Evolutionary conservation across 2,888 invertebrate genomes (phyloP).

Genomic region (Brachypterus glaber): DNA sequence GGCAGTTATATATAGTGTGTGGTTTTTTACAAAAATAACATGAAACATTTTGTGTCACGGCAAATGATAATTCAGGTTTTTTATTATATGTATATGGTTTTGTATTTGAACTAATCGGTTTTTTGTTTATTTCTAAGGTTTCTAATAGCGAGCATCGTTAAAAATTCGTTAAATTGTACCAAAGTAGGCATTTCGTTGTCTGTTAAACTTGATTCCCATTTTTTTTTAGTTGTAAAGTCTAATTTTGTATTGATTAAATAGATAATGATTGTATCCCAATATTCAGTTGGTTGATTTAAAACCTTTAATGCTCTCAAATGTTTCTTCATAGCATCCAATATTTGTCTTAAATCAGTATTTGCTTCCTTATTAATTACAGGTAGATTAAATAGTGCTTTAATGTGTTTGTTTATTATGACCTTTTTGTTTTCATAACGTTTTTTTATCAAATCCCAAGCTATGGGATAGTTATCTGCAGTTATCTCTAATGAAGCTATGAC

Average conservation of each 20-base stretch:
- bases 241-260: constrained; percentile 7
- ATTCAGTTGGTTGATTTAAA: constrained; percentile 6
- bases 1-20: neutral
- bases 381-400: constrained; percentile 8
- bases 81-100: too few relatives aligned
- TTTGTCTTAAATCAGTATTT: constrained; percentile 2
- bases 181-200: constrained; percentile 1
- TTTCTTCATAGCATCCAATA: constrained; percentile 5
- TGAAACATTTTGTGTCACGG: neutral
- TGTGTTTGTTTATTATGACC: constrained; percentile 5
- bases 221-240: constrained; percentile 5
- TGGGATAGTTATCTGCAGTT: constrained; percentile 2
- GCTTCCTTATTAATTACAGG: constrained; percentile 5
- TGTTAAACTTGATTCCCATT: constrained; percentile 13
- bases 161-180: neutral
- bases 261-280: constrained; percentile 9
- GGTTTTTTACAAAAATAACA: neutral
- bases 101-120: too few relatives aligned
- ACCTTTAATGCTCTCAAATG: constrained; percentile 8
- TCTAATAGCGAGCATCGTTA: constrained; percentile 4
- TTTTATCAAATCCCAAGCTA: constrained; percentile 7
- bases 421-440: constrained; percentile 11
- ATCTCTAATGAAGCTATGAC: neutral
- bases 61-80: too few relatives aligned
- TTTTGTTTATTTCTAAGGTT: too few relatives aligned